Base-by-base conservation (phyloP, 2,113 vertebrate species). In the Eolophus roseicapilla region DNA sequence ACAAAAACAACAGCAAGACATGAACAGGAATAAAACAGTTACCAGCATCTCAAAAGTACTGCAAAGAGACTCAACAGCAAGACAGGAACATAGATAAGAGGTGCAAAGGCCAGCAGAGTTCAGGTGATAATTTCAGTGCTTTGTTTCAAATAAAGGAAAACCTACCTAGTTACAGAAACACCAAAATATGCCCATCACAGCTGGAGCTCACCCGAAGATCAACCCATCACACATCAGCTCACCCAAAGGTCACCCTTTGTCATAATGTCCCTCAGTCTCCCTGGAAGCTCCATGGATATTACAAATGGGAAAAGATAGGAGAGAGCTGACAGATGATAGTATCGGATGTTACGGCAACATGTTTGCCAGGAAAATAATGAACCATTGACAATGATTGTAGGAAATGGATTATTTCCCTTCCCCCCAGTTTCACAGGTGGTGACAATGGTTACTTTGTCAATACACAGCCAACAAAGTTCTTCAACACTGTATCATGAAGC, bases 351-450 rank as follows among this genome's bases (percentile, higher is more conserved):
- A 80, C 85, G 87, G 77, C 44, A 74, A 86, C 64, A 2, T 9
- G 44, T 88, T 91, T 75, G 90, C 90, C 86, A 96, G 92, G 86
- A 86, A 92, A 96, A 88, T 71, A 93, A 92, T 63, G 83, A 95
- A 93, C 63, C 59, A 28, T 67, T 91, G 91, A 94, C 77, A 94
- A 62, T 33, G 86, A 81, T 4, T 83, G 86, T 88, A 86, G 90
- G 80, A 95, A 88, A 97, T 62, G 77, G 88, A 57, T 79, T 89
- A 89, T 93, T 95, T 75, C 94, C 86, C 83, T 83, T 92, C 82
- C 83, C 88, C 87, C 86, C 83, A 86, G 86, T 94, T 79, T 93
- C 86, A 92, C 83, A 93, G 92, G 91, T 9, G 28, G 80, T 87
- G 88, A 93, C 91, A 96, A 94, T 65, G 88, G 93, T 55, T 91